These are phyloP conservation scores for Bombus ignitus DNA, from an alignment of 1,140 invertebrate genomes.

Conservation along the genomic window DNA sequence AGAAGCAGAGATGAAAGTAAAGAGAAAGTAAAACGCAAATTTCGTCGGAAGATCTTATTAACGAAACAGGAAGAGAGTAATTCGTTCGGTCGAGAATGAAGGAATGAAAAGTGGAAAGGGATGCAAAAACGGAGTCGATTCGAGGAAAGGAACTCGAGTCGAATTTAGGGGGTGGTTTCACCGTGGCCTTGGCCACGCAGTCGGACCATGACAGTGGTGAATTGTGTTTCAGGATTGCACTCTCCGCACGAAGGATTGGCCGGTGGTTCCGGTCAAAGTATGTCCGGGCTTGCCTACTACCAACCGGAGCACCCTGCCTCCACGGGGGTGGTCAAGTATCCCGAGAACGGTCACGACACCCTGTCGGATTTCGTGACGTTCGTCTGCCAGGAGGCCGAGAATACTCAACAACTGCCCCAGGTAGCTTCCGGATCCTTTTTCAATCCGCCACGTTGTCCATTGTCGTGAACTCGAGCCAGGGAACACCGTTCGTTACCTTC, in stretches of 20 bases:
- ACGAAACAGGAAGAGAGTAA: no score
- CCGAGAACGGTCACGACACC: slow-evolving; percentile 93
- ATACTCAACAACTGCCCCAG: slow-evolving; percentile 90
- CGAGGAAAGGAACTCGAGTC: not conserved
- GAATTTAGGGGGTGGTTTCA: slow-evolving; percentile 74
- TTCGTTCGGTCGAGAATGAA: not conserved
- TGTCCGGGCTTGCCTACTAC: slow-evolving; percentile 86
- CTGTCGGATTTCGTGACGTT: slow-evolving; percentile 98
- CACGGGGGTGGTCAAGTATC: slow-evolving; percentile 88
- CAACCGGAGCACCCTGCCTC: slow-evolving; percentile 85
- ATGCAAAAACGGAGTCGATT: slow-evolving; percentile 3
- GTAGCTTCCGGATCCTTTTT: slow-evolving; percentile 82
- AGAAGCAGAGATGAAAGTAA: not conserved
- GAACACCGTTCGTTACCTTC: not conserved
- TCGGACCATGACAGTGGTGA: slow-evolving; percentile 42
- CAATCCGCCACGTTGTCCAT: slow-evolving; percentile 44
- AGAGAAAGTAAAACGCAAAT: no score
- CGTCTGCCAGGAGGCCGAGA: slow-evolving; percentile 96
- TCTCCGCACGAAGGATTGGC: slow-evolving; percentile 86
- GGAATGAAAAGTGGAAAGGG: no score
- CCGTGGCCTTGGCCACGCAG: slow-evolving; percentile 52
- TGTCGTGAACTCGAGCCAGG: no score
- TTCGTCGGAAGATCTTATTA: no score
- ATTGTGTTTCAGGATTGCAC: slow-evolving; percentile 83
- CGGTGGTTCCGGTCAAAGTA: slow-evolving; percentile 87